phyloP scores from a whole-genome alignment of 1,140 invertebrate species.

The Battus philenor region DNA sequence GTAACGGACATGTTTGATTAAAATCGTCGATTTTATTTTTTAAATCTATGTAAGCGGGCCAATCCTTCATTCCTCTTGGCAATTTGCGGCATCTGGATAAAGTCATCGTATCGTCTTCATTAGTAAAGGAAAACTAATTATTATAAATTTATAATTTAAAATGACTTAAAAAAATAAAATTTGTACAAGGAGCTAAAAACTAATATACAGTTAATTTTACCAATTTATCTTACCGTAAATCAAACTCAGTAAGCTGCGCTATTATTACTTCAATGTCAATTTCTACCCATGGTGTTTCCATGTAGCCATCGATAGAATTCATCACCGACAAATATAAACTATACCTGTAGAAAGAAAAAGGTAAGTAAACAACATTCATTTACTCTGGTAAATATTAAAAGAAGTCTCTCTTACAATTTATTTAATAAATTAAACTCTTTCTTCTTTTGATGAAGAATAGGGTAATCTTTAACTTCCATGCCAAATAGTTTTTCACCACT shows the following conservation, averaged over 20 bases:
- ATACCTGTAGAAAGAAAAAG: constrained; percentile 45
- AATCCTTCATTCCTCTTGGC: constrained; percentile 89
- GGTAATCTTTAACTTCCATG: constrained; percentile 87
- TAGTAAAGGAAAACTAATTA: too few relatives aligned
- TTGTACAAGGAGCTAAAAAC: too few relatives aligned
- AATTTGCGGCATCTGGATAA: constrained; percentile 82
- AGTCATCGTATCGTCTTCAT: too few relatives aligned
- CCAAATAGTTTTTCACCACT: constrained; percentile 91
- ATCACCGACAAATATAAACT: constrained; percentile 88
- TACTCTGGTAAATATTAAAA: neutral
- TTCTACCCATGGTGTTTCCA: constrained; percentile 88
- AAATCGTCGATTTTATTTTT: constrained; percentile 95
- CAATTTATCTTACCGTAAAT: constrained; percentile 86
- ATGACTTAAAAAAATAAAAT: too few relatives aligned
- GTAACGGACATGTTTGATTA: constrained; percentile 89
- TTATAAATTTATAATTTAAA: too few relatives aligned
- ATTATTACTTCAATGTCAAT: constrained; percentile 90
- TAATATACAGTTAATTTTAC: too few relatives aligned
- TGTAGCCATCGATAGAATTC: constrained; percentile 89
- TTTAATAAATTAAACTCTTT: constrained; percentile 90
- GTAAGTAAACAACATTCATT: neutral
- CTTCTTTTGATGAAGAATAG: constrained; percentile 84
- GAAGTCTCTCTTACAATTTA: constrained; percentile 79
- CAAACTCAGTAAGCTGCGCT: constrained; percentile 87
- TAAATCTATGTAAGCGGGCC: constrained; percentile 91